Conservation (phyloP, 2,888 invertebrate genomes). For the Danaus chrysippus region DNA sequence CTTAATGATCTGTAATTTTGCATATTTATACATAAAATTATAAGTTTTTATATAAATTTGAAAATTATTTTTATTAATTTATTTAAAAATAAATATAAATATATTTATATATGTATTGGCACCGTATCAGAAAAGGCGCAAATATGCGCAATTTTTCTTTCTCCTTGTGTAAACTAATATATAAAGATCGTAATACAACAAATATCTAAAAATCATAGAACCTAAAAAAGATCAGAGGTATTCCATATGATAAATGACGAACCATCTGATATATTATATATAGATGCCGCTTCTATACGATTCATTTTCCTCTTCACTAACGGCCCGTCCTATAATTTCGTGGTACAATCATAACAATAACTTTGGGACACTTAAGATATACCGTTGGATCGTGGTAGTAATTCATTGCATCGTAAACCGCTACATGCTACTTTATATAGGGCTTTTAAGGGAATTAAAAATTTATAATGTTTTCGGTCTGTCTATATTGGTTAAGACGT, state of each 20-base stretch:
- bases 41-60: too few species aligned
- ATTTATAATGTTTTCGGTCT: slow-evolving; percentile 3
- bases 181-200: too few species aligned
- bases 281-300: not conserved
- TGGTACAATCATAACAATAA: slow-evolving; percentile 8
- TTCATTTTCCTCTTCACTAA: slow-evolving; percentile 1
- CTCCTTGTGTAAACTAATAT: too few species aligned
- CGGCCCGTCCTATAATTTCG: slow-evolving; percentile 1
- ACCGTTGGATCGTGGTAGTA: not conserved
- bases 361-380: slow-evolving; percentile 7
- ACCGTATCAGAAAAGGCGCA: too few species aligned
- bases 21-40: too few species aligned
- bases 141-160: too few species aligned
- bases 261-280: not conserved
- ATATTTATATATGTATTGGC: too few species aligned
- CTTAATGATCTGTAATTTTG: too few species aligned
- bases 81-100: too few species aligned
- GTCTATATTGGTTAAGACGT: too few species aligned
- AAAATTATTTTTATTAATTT: too few species aligned
- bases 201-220: not conserved
- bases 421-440: not conserved
- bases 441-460: slow-evolving; percentile 8
- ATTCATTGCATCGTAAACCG: slow-evolving; percentile 6
- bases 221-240: not conserved
- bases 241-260: not conserved